phyloP scores from a whole-genome alignment of 2,888 invertebrate genomes.

The Halocaridina rubra region DNA sequence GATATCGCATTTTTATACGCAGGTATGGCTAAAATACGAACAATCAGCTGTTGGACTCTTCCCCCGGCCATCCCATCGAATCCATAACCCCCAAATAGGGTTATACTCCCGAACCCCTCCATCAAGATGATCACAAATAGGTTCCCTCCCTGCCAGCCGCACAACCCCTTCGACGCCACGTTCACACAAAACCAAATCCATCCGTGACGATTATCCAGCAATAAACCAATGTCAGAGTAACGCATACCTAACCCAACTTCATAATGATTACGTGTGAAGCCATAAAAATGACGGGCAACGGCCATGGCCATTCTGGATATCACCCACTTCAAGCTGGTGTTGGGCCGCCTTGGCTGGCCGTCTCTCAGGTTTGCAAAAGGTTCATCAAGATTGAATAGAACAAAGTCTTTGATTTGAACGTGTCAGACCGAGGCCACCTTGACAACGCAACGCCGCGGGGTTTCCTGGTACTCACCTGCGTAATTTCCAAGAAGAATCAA shows the following conservation, averaged over 20 bases:
- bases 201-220: background rate
- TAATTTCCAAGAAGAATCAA: conserved; percentile 62
- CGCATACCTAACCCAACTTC: no score
- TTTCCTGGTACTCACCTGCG: conserved; percentile 55
- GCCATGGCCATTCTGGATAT: no score
- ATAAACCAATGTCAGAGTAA: background rate
- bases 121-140: background rate
- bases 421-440: background rate
- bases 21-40: background rate
- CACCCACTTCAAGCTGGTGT: no score
- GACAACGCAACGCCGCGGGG: conserved; percentile 5
- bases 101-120: background rate
- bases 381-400: conserved; percentile 36
- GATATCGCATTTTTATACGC: background rate
- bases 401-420: conserved; percentile 56
- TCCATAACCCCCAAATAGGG: no score
- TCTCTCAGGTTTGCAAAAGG: conserved; percentile 52
- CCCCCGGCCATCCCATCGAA: no score
- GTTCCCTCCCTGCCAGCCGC: conserved; percentile 36
- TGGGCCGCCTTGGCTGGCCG: conserved; percentile 61
- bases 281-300: no score
- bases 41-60: conserved; percentile 28
- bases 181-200: conserved; percentile 21
- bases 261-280: no score
- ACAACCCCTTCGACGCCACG: conserved; percentile 22